phyloP scores from a whole-genome alignment of 2,888 invertebrate species.

The Spisula solida region DNA sequence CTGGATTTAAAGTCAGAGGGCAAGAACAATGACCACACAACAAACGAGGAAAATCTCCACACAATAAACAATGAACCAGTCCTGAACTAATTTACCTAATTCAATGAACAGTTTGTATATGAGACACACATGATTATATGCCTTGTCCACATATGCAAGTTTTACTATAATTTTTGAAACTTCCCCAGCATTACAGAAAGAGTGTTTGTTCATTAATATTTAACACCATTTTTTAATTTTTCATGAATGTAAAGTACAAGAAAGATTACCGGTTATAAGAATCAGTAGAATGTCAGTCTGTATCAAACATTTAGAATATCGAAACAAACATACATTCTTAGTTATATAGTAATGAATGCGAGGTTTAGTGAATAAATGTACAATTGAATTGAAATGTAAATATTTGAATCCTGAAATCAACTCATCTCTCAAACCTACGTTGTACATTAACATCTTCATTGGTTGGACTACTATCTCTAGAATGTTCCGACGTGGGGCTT shows the following conservation, averaged over 20 bases:
- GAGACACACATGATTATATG: background rate
- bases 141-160: background rate
- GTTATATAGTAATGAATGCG: background rate
- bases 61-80: background rate
- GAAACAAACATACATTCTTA: no score
- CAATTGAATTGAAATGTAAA: background rate
- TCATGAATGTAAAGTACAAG: background rate
- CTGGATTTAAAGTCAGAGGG: background rate
- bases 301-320: no score
- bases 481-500: conserved; percentile 67
- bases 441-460: conserved; percentile 65
- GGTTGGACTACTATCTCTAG: conserved; percentile 72
- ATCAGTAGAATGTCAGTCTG: no score
- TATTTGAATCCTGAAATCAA: background rate
- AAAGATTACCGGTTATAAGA: no score
- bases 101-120: background rate
- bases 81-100: background rate
- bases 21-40: background rate
- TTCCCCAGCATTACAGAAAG: background rate
- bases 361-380: background rate
- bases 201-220: no score
- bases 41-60: background rate
- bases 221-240: no score
- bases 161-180: background rate
- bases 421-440: conserved; percentile 67